Percentiles rank a stretch among this genome's conserved stretches.
Evolutionary conservation across 2,888 invertebrate genomes (phyloP).

Genomic region (Candidula unifasciata): DNA sequence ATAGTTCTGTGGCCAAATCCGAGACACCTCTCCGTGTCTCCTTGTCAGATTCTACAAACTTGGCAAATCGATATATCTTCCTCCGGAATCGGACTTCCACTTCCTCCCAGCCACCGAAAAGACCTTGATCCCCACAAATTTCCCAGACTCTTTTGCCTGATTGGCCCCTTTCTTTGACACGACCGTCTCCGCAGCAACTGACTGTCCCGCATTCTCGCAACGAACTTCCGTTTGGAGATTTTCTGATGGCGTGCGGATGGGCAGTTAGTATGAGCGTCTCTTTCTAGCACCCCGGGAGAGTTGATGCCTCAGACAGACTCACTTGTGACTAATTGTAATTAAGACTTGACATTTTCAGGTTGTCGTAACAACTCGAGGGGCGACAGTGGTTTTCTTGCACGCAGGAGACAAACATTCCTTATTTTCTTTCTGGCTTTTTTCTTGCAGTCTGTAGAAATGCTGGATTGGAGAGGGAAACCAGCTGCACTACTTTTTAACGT

Average conservation of each 20-base stretch:
- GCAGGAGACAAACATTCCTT: background rate
- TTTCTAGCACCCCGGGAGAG: background rate
- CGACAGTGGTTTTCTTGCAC: background rate
- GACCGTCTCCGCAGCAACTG: constrained; percentile 36
- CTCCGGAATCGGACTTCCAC: constrained; percentile 14
- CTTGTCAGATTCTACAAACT: background rate
- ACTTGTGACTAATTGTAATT: constrained; percentile 36
- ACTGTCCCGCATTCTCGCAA: constrained; percentile 33
- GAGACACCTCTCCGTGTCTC: background rate
- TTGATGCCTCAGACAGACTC: constrained; percentile 16
- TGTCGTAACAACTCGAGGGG: background rate
- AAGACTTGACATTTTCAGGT: constrained; percentile 10
- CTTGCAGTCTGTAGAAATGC: too few relatives aligned
- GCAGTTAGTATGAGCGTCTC: constrained; percentile 30
- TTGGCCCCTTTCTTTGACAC: constrained; percentile 7
- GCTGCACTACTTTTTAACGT: too few relatives aligned
- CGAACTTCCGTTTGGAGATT: constrained; percentile 37
- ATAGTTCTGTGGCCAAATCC: too few relatives aligned
- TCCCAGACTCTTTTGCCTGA: constrained; percentile 4
- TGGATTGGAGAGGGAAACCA: too few relatives aligned
- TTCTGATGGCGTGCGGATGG: constrained; percentile 41
- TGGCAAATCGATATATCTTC: background rate
- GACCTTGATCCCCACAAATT: constrained; percentile 14
- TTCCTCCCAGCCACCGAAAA: background rate
- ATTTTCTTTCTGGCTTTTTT: background rate